A percentile compares a stretch with the other conserved stretches of the same genome.
Evolutionary conservation across 2,797 vertebrate species (phyloP).

Genomic region (Sebastes elongatus): DNA sequence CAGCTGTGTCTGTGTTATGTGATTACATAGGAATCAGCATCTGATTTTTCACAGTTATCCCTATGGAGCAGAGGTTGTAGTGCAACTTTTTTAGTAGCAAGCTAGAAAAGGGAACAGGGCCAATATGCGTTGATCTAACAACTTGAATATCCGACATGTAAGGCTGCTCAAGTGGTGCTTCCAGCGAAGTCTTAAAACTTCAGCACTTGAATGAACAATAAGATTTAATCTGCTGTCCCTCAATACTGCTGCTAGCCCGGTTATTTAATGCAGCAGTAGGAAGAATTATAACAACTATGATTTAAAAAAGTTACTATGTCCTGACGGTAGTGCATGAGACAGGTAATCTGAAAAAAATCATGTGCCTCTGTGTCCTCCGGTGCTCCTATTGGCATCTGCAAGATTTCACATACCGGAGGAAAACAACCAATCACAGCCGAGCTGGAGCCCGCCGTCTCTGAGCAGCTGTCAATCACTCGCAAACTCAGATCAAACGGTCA

Average conservation of each 20-base stretch:
- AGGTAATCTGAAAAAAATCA: no score
- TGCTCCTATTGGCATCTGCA: no score
- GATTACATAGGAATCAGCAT: not conserved
- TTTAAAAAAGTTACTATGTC: no score
- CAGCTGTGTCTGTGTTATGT: not conserved
- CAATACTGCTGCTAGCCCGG: not conserved
- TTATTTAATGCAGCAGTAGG: not conserved
- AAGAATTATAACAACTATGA: no score
- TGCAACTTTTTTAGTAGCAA: not conserved
- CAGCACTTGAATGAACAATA: not conserved
- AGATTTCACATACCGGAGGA: no score
- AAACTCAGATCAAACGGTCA: no score
- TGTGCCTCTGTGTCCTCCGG: no score
- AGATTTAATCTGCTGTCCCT: not conserved
- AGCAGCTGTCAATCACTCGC: no score
- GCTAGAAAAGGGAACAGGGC: not conserved
- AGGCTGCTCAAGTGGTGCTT: not conserved
- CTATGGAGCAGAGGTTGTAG: not conserved
- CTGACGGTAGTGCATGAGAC: no score
- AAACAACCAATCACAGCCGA: no score
- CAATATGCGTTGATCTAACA: not conserved
- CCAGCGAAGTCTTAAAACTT: not conserved
- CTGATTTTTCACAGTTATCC: not conserved
- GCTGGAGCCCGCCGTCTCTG: no score
- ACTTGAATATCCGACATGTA: not conserved